phyloP scores from a whole-genome alignment of 2,888 invertebrate species.

The Harpalus rubripes region DNA sequence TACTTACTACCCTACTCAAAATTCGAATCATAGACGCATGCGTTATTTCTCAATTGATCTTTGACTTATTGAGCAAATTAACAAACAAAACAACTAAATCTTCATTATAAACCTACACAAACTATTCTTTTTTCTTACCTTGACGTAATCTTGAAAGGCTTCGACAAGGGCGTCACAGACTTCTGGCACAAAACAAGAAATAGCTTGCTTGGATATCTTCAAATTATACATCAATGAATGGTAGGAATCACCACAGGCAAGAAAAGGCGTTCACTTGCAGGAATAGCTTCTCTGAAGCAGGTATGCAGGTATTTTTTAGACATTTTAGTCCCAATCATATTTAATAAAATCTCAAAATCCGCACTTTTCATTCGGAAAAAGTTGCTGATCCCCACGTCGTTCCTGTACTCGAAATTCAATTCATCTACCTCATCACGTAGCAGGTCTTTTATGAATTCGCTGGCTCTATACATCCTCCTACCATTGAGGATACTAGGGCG shows the following conservation, averaged over 20 bases:
- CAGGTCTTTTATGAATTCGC: background rate
- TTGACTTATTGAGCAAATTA: background rate
- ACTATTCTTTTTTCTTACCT: conserved; percentile 7
- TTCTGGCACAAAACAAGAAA: background rate
- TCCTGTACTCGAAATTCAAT: conserved; percentile 3
- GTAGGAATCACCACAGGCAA: background rate
- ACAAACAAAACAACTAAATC: background rate
- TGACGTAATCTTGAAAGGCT: background rate
- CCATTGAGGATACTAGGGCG: background rate
- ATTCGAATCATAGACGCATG: background rate
- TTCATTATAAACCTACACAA: background rate
- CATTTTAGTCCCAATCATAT: background rate
- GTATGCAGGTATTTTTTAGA: background rate
- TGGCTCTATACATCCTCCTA: background rate
- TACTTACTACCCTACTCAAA: background rate
- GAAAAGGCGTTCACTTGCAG: conserved; percentile 2
- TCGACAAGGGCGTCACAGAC: conserved; percentile 10
- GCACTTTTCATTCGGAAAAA: background rate
- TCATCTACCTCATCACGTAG: conserved; percentile 1
- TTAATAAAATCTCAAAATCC: background rate
- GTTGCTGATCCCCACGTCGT: background rate
- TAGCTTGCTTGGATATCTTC: background rate
- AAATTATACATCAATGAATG: conserved; percentile 5
- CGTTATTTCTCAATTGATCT: background rate
- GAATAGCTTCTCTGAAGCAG: background rate